Base-by-base conservation (phyloP, 2,113 vertebrate genomes). In the Merops nubicus region DNA sequence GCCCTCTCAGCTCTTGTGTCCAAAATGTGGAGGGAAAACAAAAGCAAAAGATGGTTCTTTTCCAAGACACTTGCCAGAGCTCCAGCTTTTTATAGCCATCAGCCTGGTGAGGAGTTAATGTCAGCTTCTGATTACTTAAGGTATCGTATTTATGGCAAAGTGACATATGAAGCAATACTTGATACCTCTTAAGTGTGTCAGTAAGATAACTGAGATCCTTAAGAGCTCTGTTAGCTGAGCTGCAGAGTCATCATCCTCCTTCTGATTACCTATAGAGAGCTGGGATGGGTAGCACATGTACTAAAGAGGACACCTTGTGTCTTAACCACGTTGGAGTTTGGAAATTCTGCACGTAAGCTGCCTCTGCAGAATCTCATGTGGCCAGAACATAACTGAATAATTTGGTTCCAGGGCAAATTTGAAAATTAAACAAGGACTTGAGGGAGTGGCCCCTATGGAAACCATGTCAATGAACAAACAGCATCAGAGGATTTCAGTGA, bases 361-460 rank as follows among this genome's bases (percentile, higher is more conserved):
- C 53, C 76, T 86, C 68, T 51, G 57, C 76, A 87, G 77, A 86
- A 72, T 36, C 85, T 80, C 93, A 51, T 40, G 69, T 64, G 90
- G 83, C 77, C 40, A 60, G 43, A 86, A 29, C 40, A 54, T 89
- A 92, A 96, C 86, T 93, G 93, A 96, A 95, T 90, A 87, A 70
- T 92, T 70, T 93, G 56, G 79, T 81, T 96, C 43, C 65, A 87
- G 88, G 95, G 88, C 73, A 96, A 81, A 93, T 94, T 91, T 93
- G 88, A 89, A 96, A 95, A 95, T 74, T 92, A 96, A 96, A 78
- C 76, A 95, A 84, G 74, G 48, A 80, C 68, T 86, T 68, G 76
- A 93, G 76, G 93, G 76, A 96, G 91, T 78, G 76, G 83, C 80
- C 83, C 86, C 85, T 64, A 5, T 11, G 73, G 93, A 96, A 95